Evolutionary conservation across 2,888 invertebrate genomes (phyloP), one percentile per base, ranked within the genome.

Genomic region (Agapostemon virescens): DNA sequence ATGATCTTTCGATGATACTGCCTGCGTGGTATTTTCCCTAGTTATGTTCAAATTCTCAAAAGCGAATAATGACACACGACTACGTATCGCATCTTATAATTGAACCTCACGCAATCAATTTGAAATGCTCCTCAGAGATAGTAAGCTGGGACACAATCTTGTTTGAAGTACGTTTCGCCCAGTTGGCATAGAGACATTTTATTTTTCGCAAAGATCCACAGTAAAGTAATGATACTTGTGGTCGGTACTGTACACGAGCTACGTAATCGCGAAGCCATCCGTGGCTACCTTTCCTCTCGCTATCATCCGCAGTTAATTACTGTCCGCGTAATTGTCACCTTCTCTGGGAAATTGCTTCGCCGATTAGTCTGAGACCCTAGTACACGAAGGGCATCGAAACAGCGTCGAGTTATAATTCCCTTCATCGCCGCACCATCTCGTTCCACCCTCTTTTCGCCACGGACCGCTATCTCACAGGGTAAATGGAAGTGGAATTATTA

Each of bases 261-360:
- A 80, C 49, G 80, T 82, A 82, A 85, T 85, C 80, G 69, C 49
- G 52, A 73, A 49, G 66, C 74, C 83, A 64, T 70, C 77, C 64
- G 72, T 38, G 72, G 76, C 69, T 63, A 69, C 74, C 81, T 74
- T 81, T 81, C 63, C 70, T 68, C 74, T 23, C 52, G 49, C 69
- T 79, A 83, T 83, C 85, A 79, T 79, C 85, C 74, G 55, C 71
- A 40, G 82, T 82, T 87, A 87, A 85, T 86, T 84, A 84, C 79
- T 63, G 67, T 52, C 67, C 73, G 74, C 75, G 63, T 87, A 87
- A 87, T 85, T 84, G 83, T 87, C 87, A 77, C 75, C 82, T 80
- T 77, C 79, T 58, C 74, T 63, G 52, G 79, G 78, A 84, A 81
- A 83, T 71, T 61, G 77, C 73, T 66, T 63, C 30, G 42, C 63